Conservation (phyloP, 92 coral and sea anemone genomes). For the Paramuricea clavata region DNA sequence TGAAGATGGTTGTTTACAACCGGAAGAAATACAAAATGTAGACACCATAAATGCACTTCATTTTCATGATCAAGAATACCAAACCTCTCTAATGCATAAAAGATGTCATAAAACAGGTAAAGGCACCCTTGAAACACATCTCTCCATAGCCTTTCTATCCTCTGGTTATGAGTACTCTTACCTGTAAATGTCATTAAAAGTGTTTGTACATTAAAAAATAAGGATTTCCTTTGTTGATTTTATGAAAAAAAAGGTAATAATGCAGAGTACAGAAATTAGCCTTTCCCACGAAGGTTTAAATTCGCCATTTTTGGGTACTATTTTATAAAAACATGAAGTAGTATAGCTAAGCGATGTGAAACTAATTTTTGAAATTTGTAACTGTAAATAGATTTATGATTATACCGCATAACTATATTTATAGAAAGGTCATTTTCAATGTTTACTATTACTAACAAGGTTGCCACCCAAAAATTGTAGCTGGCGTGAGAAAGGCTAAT, state of each 20-base stretch:
- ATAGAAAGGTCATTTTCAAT: too few relatives aligned
- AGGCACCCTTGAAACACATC: constrained; percentile 37
- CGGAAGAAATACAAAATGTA: constrained; percentile 7
- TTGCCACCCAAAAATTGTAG: too few relatives aligned
- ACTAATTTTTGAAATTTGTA: too few relatives aligned
- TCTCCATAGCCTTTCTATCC: constrained; percentile 36
- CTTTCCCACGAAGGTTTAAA: too few relatives aligned
- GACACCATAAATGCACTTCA: constrained; percentile 13
- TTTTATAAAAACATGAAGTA: too few relatives aligned
- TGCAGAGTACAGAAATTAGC: too few relatives aligned
- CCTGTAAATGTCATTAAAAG: constrained; percentile 14
- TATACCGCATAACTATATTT: too few relatives aligned
- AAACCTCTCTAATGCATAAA: constrained; percentile 12
- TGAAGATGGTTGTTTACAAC: constrained; percentile 9
- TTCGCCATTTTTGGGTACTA: too few relatives aligned
- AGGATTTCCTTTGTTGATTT: background rate
- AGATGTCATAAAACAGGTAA: background rate
- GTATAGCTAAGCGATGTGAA: too few relatives aligned
- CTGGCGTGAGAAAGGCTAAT: too few relatives aligned
- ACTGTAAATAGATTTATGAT: too few relatives aligned
- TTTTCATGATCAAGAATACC: constrained; percentile 23
- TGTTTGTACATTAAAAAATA: background rate
- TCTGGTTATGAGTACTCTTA: constrained; percentile 29
- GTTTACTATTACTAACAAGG: too few relatives aligned
- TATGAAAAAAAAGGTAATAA: background rate